Evolutionary conservation across 64 coral and sea anemone genomes (phyloP).

Genomic region (Porites australiensis): DNA sequence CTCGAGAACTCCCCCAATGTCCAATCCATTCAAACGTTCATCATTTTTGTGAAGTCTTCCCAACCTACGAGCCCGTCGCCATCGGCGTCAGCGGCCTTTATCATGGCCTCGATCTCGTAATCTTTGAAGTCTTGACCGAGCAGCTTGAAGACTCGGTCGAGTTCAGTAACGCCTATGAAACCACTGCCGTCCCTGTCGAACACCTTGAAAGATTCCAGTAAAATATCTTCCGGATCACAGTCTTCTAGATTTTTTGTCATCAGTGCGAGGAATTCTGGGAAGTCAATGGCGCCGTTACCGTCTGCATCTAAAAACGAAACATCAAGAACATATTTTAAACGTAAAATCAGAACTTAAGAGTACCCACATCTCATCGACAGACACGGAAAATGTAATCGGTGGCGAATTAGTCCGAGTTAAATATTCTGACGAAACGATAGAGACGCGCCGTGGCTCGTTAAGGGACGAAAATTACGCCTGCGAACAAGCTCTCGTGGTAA

Average conservation of each 20-base stretch:
- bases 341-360: neutral
- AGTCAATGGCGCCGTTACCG: constrained; percentile 95
- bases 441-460: too few relatives aligned
- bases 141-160: constrained; percentile 83
- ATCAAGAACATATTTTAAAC: neutral
- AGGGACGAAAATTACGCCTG: too few relatives aligned
- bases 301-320: constrained; percentile 76
- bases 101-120: constrained; percentile 91
- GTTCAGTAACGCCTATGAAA: constrained; percentile 69
- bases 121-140: constrained; percentile 95
- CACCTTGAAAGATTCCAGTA: constrained; percentile 86
- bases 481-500: too few relatives aligned
- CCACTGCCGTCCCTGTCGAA: constrained; percentile 91
- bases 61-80: constrained; percentile 81
- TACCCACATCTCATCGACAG: too few relatives aligned
- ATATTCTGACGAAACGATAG: too few relatives aligned
- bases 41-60: constrained; percentile 86
- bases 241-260: constrained; percentile 91
- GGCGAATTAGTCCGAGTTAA: too few relatives aligned
- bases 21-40: constrained; percentile 70
- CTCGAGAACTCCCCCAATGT: too few relatives aligned
- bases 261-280: constrained; percentile 87
- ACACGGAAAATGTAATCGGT: too few relatives aligned
- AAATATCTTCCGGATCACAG: constrained; percentile 82
- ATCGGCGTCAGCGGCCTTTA: constrained; percentile 82